Percentiles rank a stretch among this genome's conserved stretches.
These are phyloP conservation scores for Anguilla marmorata DNA, from an alignment of 2,797 vertebrate genomes.

Conservation along the genomic window DNA sequence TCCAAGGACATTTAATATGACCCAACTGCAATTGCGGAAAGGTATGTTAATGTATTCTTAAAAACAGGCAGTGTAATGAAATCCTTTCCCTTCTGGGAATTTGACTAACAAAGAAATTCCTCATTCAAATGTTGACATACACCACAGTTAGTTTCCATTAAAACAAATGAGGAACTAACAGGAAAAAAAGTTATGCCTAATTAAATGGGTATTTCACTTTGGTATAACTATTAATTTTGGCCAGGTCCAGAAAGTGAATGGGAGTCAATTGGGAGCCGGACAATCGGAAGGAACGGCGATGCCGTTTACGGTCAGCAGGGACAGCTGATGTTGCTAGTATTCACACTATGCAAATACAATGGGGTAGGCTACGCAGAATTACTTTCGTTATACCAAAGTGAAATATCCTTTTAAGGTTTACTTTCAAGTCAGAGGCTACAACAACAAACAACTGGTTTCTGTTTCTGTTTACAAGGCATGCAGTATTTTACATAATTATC, in stretches of 20 bases:
- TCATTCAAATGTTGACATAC: not conserved
- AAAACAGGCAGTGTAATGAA: not conserved
- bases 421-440: not conserved
- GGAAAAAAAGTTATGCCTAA: not conserved
- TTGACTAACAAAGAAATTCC: constrained; percentile 1
- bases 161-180: not conserved
- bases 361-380: too few species aligned
- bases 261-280: too few species aligned
- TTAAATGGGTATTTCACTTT: not conserved
- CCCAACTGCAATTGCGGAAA: not conserved
- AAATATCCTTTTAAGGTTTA: not conserved
- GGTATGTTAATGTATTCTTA: not conserved
- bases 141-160: not conserved
- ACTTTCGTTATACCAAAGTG: too few species aligned
- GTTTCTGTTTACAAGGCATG: not conserved
- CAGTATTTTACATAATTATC: not conserved
- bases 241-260: too few species aligned
- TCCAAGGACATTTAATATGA: not conserved
- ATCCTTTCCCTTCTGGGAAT: not conserved
- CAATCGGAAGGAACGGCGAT: too few species aligned
- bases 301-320: too few species aligned
- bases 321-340: too few species aligned
- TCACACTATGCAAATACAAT: too few species aligned
- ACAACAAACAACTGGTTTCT: not conserved
- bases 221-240: too few species aligned